phyloP scores from a whole-genome alignment of 1,140 invertebrate genomes.

The Ylistrum balloti region DNA sequence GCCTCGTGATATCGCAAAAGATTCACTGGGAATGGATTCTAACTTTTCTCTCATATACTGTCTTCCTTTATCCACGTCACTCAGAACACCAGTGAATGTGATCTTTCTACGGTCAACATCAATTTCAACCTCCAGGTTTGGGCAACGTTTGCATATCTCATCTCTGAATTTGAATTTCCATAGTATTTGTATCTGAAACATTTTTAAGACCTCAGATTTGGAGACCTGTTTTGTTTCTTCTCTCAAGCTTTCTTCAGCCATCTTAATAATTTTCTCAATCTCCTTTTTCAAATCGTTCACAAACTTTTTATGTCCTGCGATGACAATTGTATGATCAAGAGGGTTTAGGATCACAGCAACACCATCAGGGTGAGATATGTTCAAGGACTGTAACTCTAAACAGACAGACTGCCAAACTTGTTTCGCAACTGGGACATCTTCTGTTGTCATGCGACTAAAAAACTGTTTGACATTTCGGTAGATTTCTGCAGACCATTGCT shows the following conservation, averaged over 20 bases:
- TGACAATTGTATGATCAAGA: constrained; percentile 46
- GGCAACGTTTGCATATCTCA: constrained; percentile 53
- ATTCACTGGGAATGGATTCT: not conserved
- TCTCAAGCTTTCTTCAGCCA: constrained; percentile 52
- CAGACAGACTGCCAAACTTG: constrained; percentile 61
- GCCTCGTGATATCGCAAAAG: not conserved
- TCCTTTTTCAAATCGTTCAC: constrained; percentile 56
- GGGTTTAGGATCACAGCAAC: constrained; percentile 55
- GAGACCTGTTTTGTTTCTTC: constrained; percentile 62
- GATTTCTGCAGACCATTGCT: constrained; percentile 10
- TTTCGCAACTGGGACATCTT: constrained; percentile 52
- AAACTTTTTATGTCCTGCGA: constrained; percentile 60
- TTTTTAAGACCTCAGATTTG: constrained; percentile 56
- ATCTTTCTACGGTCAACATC: constrained; percentile 51
- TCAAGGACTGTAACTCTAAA: constrained; percentile 41
- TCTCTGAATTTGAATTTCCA: constrained; percentile 53
- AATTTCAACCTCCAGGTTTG: constrained; percentile 55
- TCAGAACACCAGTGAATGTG: constrained; percentile 58
- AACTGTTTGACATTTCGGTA: constrained; percentile 8
- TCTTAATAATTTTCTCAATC: constrained; percentile 45
- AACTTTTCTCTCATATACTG: not conserved
- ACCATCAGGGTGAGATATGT: constrained; percentile 51
- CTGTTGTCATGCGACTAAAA: constrained; percentile 30
- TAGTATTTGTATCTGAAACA: constrained; percentile 56
- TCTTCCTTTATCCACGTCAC: constrained; percentile 50